Conservation (phyloP, 2,888 invertebrate species). For the Scrobipalpa atriplicella region DNA sequence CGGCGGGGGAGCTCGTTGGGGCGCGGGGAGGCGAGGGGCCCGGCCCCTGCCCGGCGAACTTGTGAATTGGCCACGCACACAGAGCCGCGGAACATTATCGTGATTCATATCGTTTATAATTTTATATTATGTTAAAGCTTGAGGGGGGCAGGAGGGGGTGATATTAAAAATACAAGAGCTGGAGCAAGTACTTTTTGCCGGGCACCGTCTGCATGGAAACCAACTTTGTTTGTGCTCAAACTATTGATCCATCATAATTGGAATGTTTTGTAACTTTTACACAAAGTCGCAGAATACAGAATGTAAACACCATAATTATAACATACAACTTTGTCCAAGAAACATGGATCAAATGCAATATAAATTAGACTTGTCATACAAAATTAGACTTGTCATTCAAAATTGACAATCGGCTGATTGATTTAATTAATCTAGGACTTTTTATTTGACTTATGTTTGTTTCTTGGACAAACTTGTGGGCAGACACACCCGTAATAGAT, state of each 20-base stretch:
- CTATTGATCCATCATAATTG: constrained; percentile 62
- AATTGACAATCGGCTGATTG: too few species aligned
- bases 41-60: constrained; percentile 58
- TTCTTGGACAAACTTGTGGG: too few species aligned
- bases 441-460: too few species aligned
- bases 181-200: constrained; percentile 64
- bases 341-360: too few species aligned
- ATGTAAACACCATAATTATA: background rate
- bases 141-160: constrained; percentile 61
- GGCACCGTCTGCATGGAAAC: constrained; percentile 72
- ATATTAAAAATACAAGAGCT: constrained; percentile 80
- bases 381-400: too few species aligned
- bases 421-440: too few species aligned
- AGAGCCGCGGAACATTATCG: constrained; percentile 76
- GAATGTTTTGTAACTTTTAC: constrained; percentile 28
- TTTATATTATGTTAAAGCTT: constrained; percentile 80
- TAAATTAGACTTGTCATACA: too few species aligned
- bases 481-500: too few species aligned
- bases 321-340: too few species aligned
- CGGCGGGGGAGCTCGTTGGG: constrained; percentile 1
- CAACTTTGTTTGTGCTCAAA: constrained; percentile 72
- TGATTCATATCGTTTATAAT: constrained; percentile 83
- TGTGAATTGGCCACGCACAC: constrained; percentile 79
- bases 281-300: background rate
- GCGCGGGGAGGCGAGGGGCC: constrained; percentile 37